Evolutionary conservation across 1,140 invertebrate species (phyloP).

Genomic region (Drosophila truncata): DNA sequence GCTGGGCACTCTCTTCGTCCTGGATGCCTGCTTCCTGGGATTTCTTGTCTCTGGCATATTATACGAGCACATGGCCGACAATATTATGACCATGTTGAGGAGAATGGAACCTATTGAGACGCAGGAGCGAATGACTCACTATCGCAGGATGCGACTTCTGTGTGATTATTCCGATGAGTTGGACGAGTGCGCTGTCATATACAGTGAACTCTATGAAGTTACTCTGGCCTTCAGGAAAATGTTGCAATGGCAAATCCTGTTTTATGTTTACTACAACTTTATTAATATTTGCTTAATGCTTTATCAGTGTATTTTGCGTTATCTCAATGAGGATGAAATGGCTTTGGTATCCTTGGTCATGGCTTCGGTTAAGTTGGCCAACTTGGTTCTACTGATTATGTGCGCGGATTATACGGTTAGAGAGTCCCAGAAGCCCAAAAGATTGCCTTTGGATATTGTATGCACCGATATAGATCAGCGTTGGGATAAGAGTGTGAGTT

Average conservation of each 20-base stretch:
- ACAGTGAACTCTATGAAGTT: conserved; percentile 59
- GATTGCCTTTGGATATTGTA: conserved; percentile 58
- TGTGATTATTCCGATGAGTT: conserved; percentile 65
- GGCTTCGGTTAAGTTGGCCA: conserved; percentile 57
- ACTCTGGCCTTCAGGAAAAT: conserved; percentile 58
- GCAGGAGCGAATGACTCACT: conserved; percentile 39
- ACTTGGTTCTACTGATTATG: conserved; percentile 66
- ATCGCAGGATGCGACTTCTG: conserved; percentile 58
- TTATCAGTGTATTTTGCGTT: conserved; percentile 61
- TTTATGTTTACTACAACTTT: conserved; percentile 75
- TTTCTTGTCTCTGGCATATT: conserved; percentile 64
- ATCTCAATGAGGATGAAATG: conserved; percentile 38
- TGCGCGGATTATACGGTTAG: conserved; percentile 62
- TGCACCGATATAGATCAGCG: conserved; percentile 68
- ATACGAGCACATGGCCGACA: conserved; percentile 65
- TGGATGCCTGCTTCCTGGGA: conserved; percentile 71
- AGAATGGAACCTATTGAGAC: conserved; percentile 58
- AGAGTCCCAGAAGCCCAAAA: conserved; percentile 49
- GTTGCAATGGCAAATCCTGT: conserved; percentile 72
- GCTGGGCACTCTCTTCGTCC: conserved; percentile 68
- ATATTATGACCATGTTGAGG: conserved; percentile 56
- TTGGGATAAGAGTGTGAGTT: conserved; percentile 71
- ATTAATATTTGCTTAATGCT: conserved; percentile 67
- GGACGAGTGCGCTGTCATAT: conserved; percentile 60
- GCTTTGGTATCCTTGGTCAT: conserved; percentile 42